Base-by-base conservation (phyloP, 2,113 vertebrate genomes). In the Elephas maximus region DNA sequence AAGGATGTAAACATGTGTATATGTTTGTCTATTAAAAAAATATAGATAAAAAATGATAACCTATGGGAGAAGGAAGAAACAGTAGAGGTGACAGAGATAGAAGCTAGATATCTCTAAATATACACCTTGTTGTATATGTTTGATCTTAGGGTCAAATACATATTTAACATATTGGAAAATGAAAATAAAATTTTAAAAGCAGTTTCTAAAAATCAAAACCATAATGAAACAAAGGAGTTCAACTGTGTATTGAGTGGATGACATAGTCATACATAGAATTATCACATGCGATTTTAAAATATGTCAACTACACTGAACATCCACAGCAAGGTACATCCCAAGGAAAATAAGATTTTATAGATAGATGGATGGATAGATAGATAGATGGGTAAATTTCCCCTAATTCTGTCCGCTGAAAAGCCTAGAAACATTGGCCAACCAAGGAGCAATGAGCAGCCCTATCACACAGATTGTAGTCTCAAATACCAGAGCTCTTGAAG, bases 141-240 rank as follows among this genome's bases (percentile, higher is more conserved):
- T 84, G 20, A 83, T 91, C 17, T 57, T 33, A 17, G 48, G 1
- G 91, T 84, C 28, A 93, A 90, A 67, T 44, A 81, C 23, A 71
- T 41, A 74, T 67, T 89, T 88, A 93, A 74, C 7, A 79, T 82
- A 82, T 69, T 77, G 67, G 33, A 82, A 81, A 89, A 80, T 69
- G 65, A 84, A 83, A 86, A 83, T 48, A 88, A 44, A 60, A 90
- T 67, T 78, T n/a, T n/a, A 60, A 83, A 71, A 51, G 20, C 7
- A 71, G 12, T 90, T 77, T 3, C 48, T 87, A 65, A 93, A 89
- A 86, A 48, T 67, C 48, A 15, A 69, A 92, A 45, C 85, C 8
- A 37, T n/a, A 89, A 67, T 53, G 51, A 91, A 93, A 63, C 63
- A 45, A 89, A 73, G 14, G 76, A 76, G 62, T 1, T 1, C 9